These are phyloP conservation scores for Uropsilus gracilis DNA, from an alignment of 2,113 vertebrate species.

Conservation along the genomic window DNA sequence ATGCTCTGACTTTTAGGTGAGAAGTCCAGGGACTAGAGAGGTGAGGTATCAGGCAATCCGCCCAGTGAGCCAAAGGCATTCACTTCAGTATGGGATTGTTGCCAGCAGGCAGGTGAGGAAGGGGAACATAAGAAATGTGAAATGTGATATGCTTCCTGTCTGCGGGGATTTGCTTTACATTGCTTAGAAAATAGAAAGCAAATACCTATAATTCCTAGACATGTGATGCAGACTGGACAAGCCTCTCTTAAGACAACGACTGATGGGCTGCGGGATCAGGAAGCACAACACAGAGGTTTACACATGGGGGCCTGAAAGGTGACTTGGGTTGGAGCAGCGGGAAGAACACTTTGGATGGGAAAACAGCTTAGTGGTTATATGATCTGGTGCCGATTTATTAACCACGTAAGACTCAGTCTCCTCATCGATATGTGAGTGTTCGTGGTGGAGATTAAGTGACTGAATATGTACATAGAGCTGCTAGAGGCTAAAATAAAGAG, in stretches of 20 bases:
- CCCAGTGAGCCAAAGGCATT: neutral
- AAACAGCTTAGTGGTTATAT: neutral
- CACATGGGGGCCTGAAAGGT: neutral
- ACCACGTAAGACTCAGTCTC: neutral
- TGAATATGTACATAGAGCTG: neutral
- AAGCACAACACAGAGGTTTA: neutral
- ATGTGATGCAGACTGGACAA: accelerated
- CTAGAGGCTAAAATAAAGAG: neutral
- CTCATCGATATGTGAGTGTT: neutral
- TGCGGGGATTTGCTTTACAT: neutral
- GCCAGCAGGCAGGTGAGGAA: neutral
- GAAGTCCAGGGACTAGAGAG: slow-evolving; percentile 22
- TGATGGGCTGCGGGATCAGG: neutral
- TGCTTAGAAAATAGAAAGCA: neutral
- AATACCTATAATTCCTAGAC: neutral
- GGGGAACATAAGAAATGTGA: neutral
- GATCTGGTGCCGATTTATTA: neutral
- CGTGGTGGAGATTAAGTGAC: neutral
- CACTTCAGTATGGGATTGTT: neutral
- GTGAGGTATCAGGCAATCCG: neutral
- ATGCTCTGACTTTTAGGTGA: neutral
- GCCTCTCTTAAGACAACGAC: accelerated
- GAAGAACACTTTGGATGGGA: neutral
- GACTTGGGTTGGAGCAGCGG: neutral
- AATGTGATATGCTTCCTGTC: neutral